A percentile compares a stretch with the other conserved stretches of the same genome.
These are phyloP conservation scores for Drosophila eugracilis DNA, from an alignment of 1,140 invertebrate genomes.

Conservation along the genomic window DNA sequence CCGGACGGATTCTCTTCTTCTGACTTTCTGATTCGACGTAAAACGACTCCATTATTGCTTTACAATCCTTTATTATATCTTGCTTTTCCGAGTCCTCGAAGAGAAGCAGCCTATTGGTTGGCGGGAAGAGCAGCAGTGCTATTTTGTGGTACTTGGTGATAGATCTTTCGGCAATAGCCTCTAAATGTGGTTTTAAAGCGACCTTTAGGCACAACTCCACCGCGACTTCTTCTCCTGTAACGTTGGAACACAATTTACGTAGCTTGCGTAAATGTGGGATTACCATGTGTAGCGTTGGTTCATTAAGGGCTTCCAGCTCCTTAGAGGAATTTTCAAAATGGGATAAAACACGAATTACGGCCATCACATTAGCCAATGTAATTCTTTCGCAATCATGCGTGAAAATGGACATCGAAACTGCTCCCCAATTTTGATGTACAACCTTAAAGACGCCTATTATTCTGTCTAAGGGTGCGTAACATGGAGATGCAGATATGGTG, in stretches of 20 bases:
- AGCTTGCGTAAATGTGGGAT: conserved; percentile 1
- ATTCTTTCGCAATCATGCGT: not conserved
- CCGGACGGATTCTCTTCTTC: not conserved
- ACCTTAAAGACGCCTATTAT: not conserved
- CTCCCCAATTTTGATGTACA: not conserved
- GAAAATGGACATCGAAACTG: not conserved
- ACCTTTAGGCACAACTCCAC: not conserved
- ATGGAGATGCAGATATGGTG: not conserved
- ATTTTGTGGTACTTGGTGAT: conserved; percentile 2
- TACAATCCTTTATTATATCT: not conserved
- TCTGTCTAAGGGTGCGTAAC: not conserved
- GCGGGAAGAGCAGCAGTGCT: not conserved
- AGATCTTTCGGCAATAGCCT: not conserved
- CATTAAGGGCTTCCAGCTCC: not conserved
- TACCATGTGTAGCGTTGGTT: conserved; percentile 1
- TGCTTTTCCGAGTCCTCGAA: conserved; percentile 1
- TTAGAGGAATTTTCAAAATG: not conserved
- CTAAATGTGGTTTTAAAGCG: not conserved
- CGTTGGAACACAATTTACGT: not conserved
- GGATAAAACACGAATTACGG: not conserved
- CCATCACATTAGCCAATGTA: not conserved
- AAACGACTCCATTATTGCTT: not conserved
- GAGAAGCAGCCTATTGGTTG: not conserved
- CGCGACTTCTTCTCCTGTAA: not conserved
- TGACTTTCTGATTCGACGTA: conserved; percentile 1